A percentile compares a stretch with the other conserved stretches of the same genome.
These are phyloP conservation scores for Xestia c-nigrum DNA, from an alignment of 2,888 invertebrate species.

Conservation along the genomic window DNA sequence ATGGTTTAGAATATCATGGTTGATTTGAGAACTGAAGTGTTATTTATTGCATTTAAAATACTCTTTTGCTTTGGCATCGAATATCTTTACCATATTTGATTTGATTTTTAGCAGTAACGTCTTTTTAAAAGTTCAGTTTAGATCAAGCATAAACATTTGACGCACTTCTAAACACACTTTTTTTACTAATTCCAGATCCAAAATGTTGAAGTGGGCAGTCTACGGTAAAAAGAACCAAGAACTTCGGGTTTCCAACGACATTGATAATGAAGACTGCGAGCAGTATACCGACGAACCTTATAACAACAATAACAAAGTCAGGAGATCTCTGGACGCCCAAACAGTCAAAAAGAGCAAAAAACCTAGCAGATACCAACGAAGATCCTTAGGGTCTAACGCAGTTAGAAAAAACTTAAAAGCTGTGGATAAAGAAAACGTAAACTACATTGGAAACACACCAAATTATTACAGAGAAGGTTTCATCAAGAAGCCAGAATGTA, in stretches of 20 bases:
- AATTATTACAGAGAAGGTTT: constrained; percentile 91
- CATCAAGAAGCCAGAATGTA: constrained; percentile 87
- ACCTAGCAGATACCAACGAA: constrained; percentile 86
- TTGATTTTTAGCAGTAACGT: neutral
- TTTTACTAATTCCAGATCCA: constrained; percentile 80
- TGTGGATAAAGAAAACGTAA: constrained; percentile 87
- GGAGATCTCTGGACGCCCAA: constrained; percentile 85
- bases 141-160: neutral
- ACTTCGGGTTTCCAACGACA: constrained; percentile 70
- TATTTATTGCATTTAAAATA: neutral
- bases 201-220: constrained; percentile 92
- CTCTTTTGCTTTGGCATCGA: neutral
- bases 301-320: constrained; percentile 70
- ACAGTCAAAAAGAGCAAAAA: constrained; percentile 86
- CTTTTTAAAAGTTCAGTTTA: neutral
- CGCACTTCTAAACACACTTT: neutral
- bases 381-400: constrained; percentile 83
- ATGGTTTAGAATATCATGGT: neutral
- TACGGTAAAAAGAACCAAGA: constrained; percentile 87
- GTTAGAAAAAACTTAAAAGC: constrained; percentile 80
- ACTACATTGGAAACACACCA: constrained; percentile 90
- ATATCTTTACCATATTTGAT: neutral
- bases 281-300: constrained; percentile 73
- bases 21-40: neutral
- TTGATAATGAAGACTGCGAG: constrained; percentile 72